phyloP scores from a whole-genome alignment of 2,888 invertebrate species.

The Patella caerulea region DNA sequence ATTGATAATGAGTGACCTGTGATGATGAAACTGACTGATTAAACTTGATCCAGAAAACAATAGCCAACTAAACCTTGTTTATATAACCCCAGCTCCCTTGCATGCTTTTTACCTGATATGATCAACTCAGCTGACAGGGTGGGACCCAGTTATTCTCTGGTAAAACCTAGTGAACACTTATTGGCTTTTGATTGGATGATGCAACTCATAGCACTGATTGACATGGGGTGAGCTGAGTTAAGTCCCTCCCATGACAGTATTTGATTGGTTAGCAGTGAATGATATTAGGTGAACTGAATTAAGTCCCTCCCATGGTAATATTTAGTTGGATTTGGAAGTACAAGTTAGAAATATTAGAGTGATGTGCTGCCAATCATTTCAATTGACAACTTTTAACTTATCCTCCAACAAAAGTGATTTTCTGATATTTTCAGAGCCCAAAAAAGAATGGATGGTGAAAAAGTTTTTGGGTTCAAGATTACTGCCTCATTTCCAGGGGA shows the following conservation, averaged over 20 bases:
- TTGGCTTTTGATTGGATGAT: constrained; percentile 5
- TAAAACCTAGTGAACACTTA: too few relatives aligned
- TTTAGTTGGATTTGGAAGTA: not conserved
- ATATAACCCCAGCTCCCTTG: too few relatives aligned
- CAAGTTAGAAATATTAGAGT: not conserved
- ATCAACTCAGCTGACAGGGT: too few relatives aligned
- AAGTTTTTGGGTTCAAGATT: constrained; percentile 83
- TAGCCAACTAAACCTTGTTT: too few relatives aligned
- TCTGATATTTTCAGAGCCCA: constrained; percentile 78
- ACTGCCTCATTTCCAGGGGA: constrained; percentile 26
- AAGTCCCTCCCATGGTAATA: not conserved
- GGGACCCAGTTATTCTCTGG: too few relatives aligned
- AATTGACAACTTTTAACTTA: not conserved
- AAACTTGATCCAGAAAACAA: too few relatives aligned
- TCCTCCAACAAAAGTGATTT: constrained; percentile 17
- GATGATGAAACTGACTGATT: too few relatives aligned
- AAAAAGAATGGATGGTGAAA: constrained; percentile 87
- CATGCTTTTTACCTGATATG: too few relatives aligned
- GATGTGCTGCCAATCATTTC: not conserved
- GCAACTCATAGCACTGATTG: not conserved
- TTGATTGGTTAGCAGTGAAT: too few relatives aligned
- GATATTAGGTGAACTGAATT: not conserved
- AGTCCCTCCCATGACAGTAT: not conserved
- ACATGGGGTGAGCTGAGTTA: not conserved
- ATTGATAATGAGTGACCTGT: too few relatives aligned